phyloP scores from a whole-genome alignment of 2,113 vertebrate genomes.

The Falco punctatus region DNA sequence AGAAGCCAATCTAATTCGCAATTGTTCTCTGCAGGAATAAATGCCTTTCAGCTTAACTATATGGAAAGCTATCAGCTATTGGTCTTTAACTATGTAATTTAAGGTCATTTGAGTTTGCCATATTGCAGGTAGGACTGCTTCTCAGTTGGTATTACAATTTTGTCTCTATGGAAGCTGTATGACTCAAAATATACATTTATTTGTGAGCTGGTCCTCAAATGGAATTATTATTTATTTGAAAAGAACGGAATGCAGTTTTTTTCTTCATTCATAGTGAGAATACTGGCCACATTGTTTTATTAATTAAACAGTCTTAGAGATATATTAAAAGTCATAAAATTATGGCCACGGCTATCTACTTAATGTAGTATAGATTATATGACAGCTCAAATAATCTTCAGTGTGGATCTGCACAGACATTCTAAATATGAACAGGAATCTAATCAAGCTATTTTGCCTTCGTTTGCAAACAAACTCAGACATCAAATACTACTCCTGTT shows the following conservation, averaged over 20 bases:
- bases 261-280: neutral
- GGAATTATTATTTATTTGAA: neutral
- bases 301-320: neutral
- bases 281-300: neutral
- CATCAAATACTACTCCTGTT: neutral
- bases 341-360: neutral
- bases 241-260: neutral
- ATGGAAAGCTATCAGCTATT: neutral
- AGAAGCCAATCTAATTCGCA: constrained; percentile 9
- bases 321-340: neutral
- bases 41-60: neutral
- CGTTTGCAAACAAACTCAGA: neutral
- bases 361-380: neutral
- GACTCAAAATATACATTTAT: neutral
- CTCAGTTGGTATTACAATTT: neutral
- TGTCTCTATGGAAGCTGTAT: neutral
- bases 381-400: neutral
- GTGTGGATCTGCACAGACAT: neutral
- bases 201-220: neutral
- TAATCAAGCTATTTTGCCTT: neutral
- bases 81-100: neutral
- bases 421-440: neutral
- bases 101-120: neutral
- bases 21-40: neutral
- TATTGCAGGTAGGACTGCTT: neutral